These are phyloP conservation scores for Micoletzkya japonica DNA, from an alignment of 2,888 invertebrate genomes.

Conservation along the genomic window DNA sequence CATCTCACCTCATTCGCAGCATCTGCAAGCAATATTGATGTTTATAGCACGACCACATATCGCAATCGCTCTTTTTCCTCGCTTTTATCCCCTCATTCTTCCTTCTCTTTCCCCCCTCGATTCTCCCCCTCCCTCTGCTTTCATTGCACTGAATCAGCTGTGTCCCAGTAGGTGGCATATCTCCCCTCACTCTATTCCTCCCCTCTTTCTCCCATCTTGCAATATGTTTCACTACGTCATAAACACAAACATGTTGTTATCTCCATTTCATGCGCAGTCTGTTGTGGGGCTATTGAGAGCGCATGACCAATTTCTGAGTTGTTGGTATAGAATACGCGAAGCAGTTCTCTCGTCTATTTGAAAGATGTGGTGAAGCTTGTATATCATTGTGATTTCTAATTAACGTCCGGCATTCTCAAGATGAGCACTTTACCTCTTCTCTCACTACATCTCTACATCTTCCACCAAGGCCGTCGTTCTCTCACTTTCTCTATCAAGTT, in stretches of 20 bases:
- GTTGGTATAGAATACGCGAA: too few species aligned
- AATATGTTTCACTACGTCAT: neutral
- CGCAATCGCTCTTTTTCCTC: constrained; percentile 3
- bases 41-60: neutral
- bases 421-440: neutral
- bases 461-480: too few species aligned
- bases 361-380: too few species aligned
- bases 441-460: too few species aligned
- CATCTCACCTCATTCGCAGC: too few species aligned
- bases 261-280: neutral
- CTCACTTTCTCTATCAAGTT: neutral
- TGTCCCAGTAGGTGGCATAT: too few species aligned
- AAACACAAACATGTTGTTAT: neutral
- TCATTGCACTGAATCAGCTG: neutral
- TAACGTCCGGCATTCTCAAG: neutral
- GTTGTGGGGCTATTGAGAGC: too few species aligned
- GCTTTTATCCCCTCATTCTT: constrained; percentile 11
- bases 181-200: constrained; percentile 4
- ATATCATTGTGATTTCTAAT: too few species aligned
- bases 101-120: neutral
- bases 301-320: too few species aligned
- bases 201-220: neutral
- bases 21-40: neutral
- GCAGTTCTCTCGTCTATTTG: too few species aligned
- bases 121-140: neutral